Evolutionary conservation across 2,888 invertebrate genomes (phyloP), one percentile per base, ranked within the genome.

Genomic region (Herminia tarsipennalis): DNA sequence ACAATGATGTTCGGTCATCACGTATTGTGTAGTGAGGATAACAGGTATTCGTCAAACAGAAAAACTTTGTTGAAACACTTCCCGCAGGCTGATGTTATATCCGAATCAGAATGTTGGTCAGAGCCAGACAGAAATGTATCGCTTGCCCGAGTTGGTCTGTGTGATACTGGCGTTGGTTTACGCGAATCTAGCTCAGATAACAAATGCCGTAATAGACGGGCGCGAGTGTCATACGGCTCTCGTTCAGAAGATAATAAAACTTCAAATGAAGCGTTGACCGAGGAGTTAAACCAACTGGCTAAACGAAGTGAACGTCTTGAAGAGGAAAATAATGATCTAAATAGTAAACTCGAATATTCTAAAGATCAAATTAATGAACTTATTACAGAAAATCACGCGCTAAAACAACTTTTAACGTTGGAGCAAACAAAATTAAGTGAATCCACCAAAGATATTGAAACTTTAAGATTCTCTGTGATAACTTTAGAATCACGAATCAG

Each of bases 121-220:
- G 97, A 97, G 73, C 97, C 97, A 0, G 97, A 97, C 74, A 92
- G 96, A 30, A 94, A 94, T 48, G 96, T 97, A 1, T 97, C 97
- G 0, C 84, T 95, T 49, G 96, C 95, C 0, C 93, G 97, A 53
- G 96, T 97, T 14, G 97, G 97, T 0, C 75, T 90, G 5, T 83
- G 83, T 35, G 81, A 86, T 50, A 84, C 86, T 1, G 86, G 84
- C 2, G 70, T 83, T 1, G 70, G 63, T 6, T 61, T 68, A 1
- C 70, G 71, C 14, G 86, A 86, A 51, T 74, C 78, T 1, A 64
- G 71, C 14, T 77, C 86, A 0, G 88, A 86, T 35, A 85, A 84
- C 43, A 80, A 82, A 47, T 67, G 73, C 46, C 76, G 87, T 21
- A 72, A 84, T n/a, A 79, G 92, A 25, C 80, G 88, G 28, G 86